Evolutionary conservation across 2,797 vertebrate species (phyloP).

Genomic region (Characodon lateralis): DNA sequence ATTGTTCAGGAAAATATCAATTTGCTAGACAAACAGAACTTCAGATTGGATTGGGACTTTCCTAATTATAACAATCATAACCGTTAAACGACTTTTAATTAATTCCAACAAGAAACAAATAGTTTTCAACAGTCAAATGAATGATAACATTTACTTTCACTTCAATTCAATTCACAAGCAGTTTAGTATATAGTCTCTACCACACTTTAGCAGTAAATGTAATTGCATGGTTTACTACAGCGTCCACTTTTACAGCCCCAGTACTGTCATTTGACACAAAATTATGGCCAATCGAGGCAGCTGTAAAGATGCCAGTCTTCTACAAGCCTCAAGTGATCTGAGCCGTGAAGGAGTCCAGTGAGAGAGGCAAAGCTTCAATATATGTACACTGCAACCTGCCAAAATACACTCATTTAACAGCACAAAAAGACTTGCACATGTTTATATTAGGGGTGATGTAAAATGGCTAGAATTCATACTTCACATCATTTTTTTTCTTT

Average conservation of each 20-base stretch:
- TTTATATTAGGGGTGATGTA: conserved; percentile 81
- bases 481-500: conserved; percentile 77
- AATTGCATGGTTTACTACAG: conserved; percentile 68
- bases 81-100: background rate
- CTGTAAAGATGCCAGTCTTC: conserved; percentile 81
- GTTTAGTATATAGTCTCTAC: conserved; percentile 45
- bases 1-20: background rate
- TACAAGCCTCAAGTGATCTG: conserved; percentile 78
- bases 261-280: conserved; percentile 77
- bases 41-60: background rate
- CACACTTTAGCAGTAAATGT: conserved; percentile 77
- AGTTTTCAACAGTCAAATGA: background rate
- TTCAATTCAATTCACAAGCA: conserved; percentile 25
- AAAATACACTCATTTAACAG: conserved; percentile 82
- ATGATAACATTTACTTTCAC: background rate
- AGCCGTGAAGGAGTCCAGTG: conserved; percentile 79
- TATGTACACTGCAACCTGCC: conserved; percentile 75
- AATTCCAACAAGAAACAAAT: background rate
- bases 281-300: conserved; percentile 74
- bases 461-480: conserved; percentile 81
- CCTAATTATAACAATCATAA: background rate
- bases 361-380: conserved; percentile 76
- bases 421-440: conserved; percentile 75
- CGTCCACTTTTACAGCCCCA: conserved; percentile 68
- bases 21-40: background rate